Percentiles rank a stretch among this genome's conserved stretches.
phyloP scores from a whole-genome alignment of 2,888 invertebrate species.

The Apoda limacodes region DNA sequence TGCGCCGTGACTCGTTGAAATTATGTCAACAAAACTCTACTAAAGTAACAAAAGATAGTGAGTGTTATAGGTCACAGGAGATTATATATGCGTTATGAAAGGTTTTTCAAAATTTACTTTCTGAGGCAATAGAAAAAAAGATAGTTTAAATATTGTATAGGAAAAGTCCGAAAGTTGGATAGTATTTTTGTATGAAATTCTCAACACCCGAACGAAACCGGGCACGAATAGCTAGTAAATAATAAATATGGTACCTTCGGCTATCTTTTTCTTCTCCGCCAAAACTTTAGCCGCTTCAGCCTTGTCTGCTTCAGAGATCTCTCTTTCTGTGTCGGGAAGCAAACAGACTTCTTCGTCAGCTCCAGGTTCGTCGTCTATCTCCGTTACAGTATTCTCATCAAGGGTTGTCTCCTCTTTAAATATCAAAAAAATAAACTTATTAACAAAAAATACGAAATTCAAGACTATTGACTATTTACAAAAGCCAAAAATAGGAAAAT shows the following conservation, averaged over 20 bases:
- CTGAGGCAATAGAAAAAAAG: not conserved
- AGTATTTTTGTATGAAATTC: not conserved
- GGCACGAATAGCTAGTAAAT: not conserved
- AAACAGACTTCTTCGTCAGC: slow-evolving; percentile 77
- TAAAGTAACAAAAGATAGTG: no score
- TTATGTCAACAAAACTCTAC: no score
- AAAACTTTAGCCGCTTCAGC: slow-evolving; percentile 66
- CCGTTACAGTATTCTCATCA: slow-evolving; percentile 32
- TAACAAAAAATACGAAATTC: no score
- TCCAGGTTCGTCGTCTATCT: slow-evolving; percentile 67
- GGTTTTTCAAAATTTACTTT: not conserved
- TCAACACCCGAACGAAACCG: no score
- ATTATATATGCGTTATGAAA: no score
- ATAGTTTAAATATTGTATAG: not conserved
- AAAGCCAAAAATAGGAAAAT: no score
- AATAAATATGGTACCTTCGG: slow-evolving; percentile 30
- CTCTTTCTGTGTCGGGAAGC: slow-evolving; percentile 75
- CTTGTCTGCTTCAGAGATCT: slow-evolving; percentile 76
- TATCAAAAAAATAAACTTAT: no score
- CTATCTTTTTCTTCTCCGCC: slow-evolving; percentile 53
- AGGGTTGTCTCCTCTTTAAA: no score
- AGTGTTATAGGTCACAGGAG: no score
- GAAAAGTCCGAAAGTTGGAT: no score
- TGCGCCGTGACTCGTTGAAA: no score
- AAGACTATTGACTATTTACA: no score